Percentiles rank a stretch among this genome's conserved stretches.
Evolutionary conservation across 2,797 vertebrate species (phyloP).

Genomic region (Crax fasciolata): DNA sequence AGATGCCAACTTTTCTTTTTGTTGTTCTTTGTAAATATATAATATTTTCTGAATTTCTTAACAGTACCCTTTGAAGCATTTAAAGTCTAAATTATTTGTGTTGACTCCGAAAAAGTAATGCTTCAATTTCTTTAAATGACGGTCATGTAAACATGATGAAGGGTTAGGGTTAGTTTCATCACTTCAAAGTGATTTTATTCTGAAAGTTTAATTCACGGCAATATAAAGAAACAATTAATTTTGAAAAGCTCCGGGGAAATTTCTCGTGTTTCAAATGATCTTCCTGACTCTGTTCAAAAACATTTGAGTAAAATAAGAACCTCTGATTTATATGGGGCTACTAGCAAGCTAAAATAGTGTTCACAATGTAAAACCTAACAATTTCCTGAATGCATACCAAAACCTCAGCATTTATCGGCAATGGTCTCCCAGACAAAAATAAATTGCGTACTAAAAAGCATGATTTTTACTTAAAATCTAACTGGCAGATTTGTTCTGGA

Average conservation of each 20-base stretch:
- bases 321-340: background rate
- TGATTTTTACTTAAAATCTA: background rate
- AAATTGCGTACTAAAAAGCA: background rate
- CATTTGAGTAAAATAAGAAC: background rate
- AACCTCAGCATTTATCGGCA: background rate
- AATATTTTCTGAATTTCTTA: background rate
- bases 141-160: too few species aligned
- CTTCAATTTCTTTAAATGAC: too few species aligned
- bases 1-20: background rate
- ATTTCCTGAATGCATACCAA: background rate
- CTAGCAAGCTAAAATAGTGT: background rate
- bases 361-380: background rate
- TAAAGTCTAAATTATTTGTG: background rate
- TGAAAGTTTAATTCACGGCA: background rate
- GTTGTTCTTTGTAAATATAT: background rate
- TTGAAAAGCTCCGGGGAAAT: background rate
- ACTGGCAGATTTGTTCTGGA: background rate
- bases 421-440: background rate
- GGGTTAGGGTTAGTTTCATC: too few species aligned
- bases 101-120: background rate
- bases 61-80: background rate
- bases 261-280: background rate
- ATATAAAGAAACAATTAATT: background rate
- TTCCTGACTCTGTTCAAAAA: background rate
- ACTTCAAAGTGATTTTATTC: background rate